A percentile compares a stretch with the other conserved stretches of the same genome.
Conservation (phyloP, 2,888 invertebrate species). For the Charanyca ferruginea region DNA sequence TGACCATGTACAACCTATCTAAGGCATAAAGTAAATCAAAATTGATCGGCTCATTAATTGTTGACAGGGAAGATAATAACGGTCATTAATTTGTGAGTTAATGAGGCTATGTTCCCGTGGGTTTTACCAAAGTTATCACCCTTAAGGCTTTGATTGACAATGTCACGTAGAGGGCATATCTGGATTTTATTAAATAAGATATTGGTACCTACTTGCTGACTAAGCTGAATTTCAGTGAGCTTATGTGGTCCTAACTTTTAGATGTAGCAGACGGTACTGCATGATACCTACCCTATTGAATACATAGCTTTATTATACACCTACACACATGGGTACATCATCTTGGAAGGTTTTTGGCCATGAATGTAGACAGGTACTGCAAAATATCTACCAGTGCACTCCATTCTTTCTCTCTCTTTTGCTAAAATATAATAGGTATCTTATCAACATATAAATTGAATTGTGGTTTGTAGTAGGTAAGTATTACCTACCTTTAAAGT, state of each 20-base stretch:
- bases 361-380: too few relatives aligned
- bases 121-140: slow-evolving; percentile 6
- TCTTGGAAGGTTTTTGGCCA: too few relatives aligned
- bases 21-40: slow-evolving; percentile 25
- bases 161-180: slow-evolving; percentile 9
- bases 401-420: background rate
- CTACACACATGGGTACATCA: too few relatives aligned
- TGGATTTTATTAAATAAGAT: too few relatives aligned
- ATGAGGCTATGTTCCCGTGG: slow-evolving; percentile 4
- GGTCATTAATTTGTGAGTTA: slow-evolving; percentile 17
- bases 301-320: background rate
- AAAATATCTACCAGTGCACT: too few relatives aligned
- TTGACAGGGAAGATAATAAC: slow-evolving; percentile 34
- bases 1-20: slow-evolving; percentile 26
- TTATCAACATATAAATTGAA: background rate
- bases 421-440: background rate
- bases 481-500: background rate
- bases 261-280: too few relatives aligned
- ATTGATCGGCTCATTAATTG: slow-evolving; percentile 35
- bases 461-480: background rate
- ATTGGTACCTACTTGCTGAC: too few relatives aligned
- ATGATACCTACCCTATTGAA: background rate
- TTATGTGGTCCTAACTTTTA: too few relatives aligned
- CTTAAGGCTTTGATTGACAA: slow-evolving; percentile 4
- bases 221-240: too few relatives aligned